Evolutionary conservation across 2,888 invertebrate genomes (phyloP).

Genomic region (Rhagium mordax): DNA sequence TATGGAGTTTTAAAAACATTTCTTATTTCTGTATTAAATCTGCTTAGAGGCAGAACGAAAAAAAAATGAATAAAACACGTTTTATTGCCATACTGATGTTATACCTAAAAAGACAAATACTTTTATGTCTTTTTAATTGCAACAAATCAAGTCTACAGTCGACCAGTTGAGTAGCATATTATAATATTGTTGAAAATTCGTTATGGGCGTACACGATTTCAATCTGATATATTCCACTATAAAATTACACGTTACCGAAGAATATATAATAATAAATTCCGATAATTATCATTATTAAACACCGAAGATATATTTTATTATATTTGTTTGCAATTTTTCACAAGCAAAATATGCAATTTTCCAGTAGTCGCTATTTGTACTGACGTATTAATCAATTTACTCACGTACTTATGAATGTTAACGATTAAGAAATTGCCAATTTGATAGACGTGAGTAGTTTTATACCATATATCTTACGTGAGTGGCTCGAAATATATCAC

Average conservation of each 20-base stretch:
- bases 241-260: constrained; percentile 69
- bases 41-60: constrained; percentile 31
- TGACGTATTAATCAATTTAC: constrained; percentile 67
- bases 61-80: constrained; percentile 56
- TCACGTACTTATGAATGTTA: constrained; percentile 16
- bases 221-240: constrained; percentile 65
- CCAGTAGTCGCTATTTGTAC: constrained; percentile 68
- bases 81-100: constrained; percentile 57
- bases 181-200: constrained; percentile 49
- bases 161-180: constrained; percentile 52
- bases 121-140: constrained; percentile 65
- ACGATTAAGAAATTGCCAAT: background rate
- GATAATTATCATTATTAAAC: constrained; percentile 71
- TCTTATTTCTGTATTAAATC: constrained; percentile 38
- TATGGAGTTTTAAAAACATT: background rate
- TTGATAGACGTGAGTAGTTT: background rate
- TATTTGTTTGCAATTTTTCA: constrained; percentile 71
- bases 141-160: constrained; percentile 62
- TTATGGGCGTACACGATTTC: constrained; percentile 58
- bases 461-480: too few relatives aligned
- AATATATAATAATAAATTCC: constrained; percentile 71
- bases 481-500: too few relatives aligned
- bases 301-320: constrained; percentile 69
- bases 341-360: constrained; percentile 70
- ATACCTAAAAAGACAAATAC: constrained; percentile 53